phyloP scores from a whole-genome alignment of 2,797 vertebrate species.

The Anas acuta region DNA sequence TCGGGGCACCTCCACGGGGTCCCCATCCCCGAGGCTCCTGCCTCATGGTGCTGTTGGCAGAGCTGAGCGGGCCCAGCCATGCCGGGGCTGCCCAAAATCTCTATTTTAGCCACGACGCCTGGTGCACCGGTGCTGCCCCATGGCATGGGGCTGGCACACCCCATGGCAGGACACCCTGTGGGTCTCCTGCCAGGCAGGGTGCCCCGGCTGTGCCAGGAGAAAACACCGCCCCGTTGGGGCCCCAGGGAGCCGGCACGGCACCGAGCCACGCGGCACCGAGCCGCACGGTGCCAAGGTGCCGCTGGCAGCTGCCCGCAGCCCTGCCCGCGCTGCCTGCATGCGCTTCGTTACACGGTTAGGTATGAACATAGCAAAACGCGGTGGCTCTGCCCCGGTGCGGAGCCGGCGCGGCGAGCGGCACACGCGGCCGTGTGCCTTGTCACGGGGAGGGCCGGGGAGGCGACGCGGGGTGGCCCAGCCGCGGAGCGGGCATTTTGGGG shows the following conservation, averaged over 20 bases:
- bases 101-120: neutral
- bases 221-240: no score
- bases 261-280: neutral
- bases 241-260: neutral
- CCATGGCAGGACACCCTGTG: neutral
- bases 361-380: conserved; percentile 37
- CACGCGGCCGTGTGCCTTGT: conserved; percentile 41
- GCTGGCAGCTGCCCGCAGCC: neutral
- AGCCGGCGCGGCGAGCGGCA: conserved; percentile 22
- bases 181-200: no score
- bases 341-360: neutral
- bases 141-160: fast-evolving
- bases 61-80: neutral
- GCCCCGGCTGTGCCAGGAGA: no score
- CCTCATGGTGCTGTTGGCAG: neutral
- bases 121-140: fast-evolving
- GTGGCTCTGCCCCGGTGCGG: conserved; percentile 17
- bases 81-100: neutral
- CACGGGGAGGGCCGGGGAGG: conserved; percentile 6
- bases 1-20: no score
- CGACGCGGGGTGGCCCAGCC: fast-evolving
- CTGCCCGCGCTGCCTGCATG: neutral
- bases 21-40: neutral
- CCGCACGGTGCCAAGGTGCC: fast-evolving
- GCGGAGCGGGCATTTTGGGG: fast-evolving